Conservation (phyloP, 2,888 invertebrate genomes). For the Orthonychiurus folsomi region DNA sequence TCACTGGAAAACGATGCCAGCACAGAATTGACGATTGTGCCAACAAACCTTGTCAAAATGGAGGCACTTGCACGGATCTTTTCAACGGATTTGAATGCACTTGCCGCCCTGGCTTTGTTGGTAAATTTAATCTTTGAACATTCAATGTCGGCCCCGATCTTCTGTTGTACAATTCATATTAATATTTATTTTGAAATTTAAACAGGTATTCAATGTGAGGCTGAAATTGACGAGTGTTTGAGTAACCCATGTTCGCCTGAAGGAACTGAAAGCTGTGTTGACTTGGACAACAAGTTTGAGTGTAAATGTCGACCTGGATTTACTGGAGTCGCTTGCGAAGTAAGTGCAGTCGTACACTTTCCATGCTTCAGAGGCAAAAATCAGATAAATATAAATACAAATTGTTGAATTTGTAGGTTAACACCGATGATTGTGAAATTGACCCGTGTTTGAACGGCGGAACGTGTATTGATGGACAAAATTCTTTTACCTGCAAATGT, state of each 20-base stretch:
- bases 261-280: conserved; percentile 82
- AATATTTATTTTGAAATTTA: neutral
- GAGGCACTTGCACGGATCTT: conserved; percentile 77
- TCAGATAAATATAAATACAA: neutral
- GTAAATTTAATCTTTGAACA: too few species aligned
- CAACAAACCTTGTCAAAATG: conserved; percentile 82
- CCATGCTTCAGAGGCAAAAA: too few species aligned
- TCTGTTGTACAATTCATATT: conserved; percentile 6
- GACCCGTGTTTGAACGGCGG: conserved; percentile 80
- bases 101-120: conserved; percentile 85
- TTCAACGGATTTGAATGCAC: conserved; percentile 84
- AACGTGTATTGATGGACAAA: conserved; percentile 74
- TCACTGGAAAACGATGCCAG: conserved; percentile 85
- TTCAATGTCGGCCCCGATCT: too few species aligned
- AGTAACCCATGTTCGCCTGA: conserved; percentile 82
- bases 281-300: conserved; percentile 73
- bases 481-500: conserved; percentile 71
- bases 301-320: conserved; percentile 87
- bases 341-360: neutral
- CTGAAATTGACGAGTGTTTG: conserved; percentile 82
- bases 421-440: conserved; percentile 77
- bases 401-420: conserved; percentile 46
- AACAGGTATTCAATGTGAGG: conserved; percentile 78
- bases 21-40: conserved; percentile 87
- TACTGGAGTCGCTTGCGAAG: conserved; percentile 63